phyloP scores from a whole-genome alignment of 2,113 vertebrate genomes.

The Erinaceus europaeus region DNA sequence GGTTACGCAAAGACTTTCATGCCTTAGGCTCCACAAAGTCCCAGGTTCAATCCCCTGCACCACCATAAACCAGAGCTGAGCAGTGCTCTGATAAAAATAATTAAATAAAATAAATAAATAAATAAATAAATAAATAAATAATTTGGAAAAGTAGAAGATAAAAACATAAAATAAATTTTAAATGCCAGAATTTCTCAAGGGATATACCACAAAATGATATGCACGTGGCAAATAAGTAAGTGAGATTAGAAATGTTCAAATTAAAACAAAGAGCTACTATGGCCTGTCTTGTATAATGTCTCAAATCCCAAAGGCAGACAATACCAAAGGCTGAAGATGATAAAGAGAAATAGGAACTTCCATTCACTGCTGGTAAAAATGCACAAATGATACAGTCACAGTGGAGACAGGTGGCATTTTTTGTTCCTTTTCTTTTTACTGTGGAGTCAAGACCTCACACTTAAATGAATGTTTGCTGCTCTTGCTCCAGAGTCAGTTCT shows the following conservation, averaged over 20 bases:
- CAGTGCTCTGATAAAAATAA: too few relatives aligned
- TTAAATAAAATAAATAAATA: conserved; percentile 19
- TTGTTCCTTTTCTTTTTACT: too few relatives aligned
- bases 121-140: background rate
- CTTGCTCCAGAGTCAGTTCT: too few relatives aligned
- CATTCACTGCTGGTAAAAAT: background rate
- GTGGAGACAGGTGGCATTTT: background rate
- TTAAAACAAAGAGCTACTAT: background rate
- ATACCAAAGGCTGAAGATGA: background rate
- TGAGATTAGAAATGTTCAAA: background rate
- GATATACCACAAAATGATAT: too few relatives aligned
- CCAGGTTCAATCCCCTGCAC: too few relatives aligned
- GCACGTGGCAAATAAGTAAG: background rate
- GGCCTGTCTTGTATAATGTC: background rate
- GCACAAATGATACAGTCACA: background rate
- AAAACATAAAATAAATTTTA: background rate
- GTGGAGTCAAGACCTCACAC: too few relatives aligned
- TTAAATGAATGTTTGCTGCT: too few relatives aligned
- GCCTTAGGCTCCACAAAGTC: too few relatives aligned
- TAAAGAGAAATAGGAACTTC: background rate
- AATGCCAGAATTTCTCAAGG: too few relatives aligned
- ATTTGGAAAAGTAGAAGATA: background rate
- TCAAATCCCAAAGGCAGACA: background rate
- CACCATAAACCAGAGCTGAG: too few relatives aligned
- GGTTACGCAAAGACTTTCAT: too few relatives aligned